Evolutionary conservation across 2,113 vertebrate species (phyloP), one percentile per base, ranked within the genome.

Genomic region (Thalassarche chlororhynchos): DNA sequence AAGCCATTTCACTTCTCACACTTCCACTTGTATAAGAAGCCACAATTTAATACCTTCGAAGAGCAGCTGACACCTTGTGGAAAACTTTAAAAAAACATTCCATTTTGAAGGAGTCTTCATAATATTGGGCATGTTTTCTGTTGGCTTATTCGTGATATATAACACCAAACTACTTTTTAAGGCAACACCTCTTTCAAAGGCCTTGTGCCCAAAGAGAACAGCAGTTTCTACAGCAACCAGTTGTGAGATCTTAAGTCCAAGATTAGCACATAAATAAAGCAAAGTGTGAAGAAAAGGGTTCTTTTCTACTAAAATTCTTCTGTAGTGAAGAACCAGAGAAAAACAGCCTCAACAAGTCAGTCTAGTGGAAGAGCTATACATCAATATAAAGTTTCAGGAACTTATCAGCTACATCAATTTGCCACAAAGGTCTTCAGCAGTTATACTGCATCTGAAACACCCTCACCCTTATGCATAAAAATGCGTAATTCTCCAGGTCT

Each of bases 191-290:
- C 83, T 86, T 92, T 62, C 64, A 64, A 74, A 88, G 51, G 60
- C 42, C 29, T 80, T 32, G 28, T 78, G 84, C 88, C 55, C 76
- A 31, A 54, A 78, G 38, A 84, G 16, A 90, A 71, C 38, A 82
- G 51, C 34, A 52, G 42, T 90, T 93, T 93, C 92, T 85, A 52
- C 75, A 93, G 86, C 72, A 95, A 90, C 58, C 71, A 86, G 83
- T 55, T 84, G 83, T 68, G 85, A 94, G 84, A 80, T 62, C 58
- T 55, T 58, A 86, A 51, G 10, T 64, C 57, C 46, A 68, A 47
- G 47, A 89, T 89, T 75, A 77, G 31, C 58, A 88, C 58, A 84
- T 47, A 92, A 94, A 95, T 83, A 91, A 77, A 87, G 61, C 31
- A 23, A 84, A 86, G 34, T 38, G 54, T 70, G 68, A 94, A 96